Base-by-base conservation (phyloP, 2,888 invertebrate genomes). In the Spatulosminthurus flaviceps region DNA sequence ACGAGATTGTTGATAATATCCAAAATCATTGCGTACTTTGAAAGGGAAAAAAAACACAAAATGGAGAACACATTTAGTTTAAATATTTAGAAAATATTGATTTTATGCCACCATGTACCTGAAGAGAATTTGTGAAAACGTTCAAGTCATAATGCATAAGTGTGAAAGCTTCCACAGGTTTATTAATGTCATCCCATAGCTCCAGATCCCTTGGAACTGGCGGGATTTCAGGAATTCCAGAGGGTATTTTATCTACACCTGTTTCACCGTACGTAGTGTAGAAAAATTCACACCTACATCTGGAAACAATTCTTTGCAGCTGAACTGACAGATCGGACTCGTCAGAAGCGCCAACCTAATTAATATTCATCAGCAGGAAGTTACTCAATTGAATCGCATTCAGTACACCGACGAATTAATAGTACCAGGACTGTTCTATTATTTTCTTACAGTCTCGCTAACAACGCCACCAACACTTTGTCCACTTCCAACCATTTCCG, bases 111-210 rank as follows among this genome's bases (percentile, higher is more conserved):
- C 24, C 19, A 11, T 26, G 87, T 86, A 93, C 93, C 89, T 93
- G 94, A 83, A 95, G 87, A 0, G 96, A 96, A 89, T 97, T 98
- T 64, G 97, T 97, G 89, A 95, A 96, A n/a, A 97, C 96, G 87
- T 98, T 97, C 43, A 99, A 90, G 89, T 98, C 98, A 87, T 99
- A 96, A 89, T 99, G 99, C 92, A 98, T 96, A 72, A 99, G 90
- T 0, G 97, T 98, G 88, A 99, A 97, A 1, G 97, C 96, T 89
- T 99, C 98, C 69, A 96, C 96, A 0, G 96, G 95, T 81, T 94
- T 94, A 86, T 94, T 93, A 83, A 92, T 91, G 80, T 93, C 91
- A 86, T 93, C 93, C 93, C 95, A 95, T 0, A 92, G 92, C 60
- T 92, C 92, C 1, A 92, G 89, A 0, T 91, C 90, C 42, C 85